These are phyloP conservation scores for Troides aeacus DNA, from an alignment of 2,888 invertebrate genomes.

Conservation along the genomic window DNA sequence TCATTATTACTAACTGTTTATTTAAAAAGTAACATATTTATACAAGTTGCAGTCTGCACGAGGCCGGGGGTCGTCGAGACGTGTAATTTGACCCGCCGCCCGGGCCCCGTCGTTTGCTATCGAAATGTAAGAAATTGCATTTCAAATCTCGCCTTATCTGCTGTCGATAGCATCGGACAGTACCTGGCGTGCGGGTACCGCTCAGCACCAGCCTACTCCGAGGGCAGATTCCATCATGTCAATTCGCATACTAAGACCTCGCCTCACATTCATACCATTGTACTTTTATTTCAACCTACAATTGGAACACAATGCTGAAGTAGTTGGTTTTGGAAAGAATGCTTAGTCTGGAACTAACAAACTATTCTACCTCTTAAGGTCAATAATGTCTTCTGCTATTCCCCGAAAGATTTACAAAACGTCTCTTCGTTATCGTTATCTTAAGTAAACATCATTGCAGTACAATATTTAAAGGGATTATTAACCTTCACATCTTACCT, in stretches of 20 bases:
- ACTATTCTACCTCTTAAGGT: no score
- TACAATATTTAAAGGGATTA: no score
- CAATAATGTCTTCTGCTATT: no score
- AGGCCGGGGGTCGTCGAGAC: not conserved
- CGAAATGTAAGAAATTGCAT: constrained; percentile 39
- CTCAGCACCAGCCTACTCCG: constrained; percentile 8
- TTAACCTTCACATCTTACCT: no score
- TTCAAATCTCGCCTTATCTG: constrained; percentile 37
- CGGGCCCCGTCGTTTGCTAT: constrained; percentile 8
- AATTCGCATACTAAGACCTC: not conserved
- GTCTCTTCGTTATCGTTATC: no score
- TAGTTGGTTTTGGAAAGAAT: no score
- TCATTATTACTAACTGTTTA: no score
- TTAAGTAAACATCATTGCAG: no score
- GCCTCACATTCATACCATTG: not conserved
- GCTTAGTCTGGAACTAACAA: no score
- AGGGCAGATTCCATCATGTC: constrained; percentile 16
- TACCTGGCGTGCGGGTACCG: constrained; percentile 14
- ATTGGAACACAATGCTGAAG: no score
- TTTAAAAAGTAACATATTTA: no score
- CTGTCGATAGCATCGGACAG: constrained; percentile 25
- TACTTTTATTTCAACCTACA: not conserved
- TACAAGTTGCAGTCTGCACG: not conserved
- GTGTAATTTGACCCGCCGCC: not conserved
- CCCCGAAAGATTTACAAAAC: no score